phyloP scores from a whole-genome alignment of 2,797 vertebrate species.

The Sarcophilus harrisii region DNA sequence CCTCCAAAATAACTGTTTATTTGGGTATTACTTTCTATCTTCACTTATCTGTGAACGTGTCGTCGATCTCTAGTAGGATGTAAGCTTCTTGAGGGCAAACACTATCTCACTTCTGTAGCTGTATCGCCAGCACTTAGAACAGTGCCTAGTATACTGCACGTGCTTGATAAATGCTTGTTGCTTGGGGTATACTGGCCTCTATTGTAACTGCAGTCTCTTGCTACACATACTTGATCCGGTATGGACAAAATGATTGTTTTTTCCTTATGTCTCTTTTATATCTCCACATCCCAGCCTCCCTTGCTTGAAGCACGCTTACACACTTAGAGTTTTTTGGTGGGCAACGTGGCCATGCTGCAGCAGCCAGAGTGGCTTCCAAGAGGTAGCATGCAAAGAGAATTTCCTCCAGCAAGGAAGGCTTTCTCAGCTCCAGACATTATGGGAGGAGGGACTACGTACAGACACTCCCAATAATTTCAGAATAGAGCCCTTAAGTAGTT shows the following conservation, averaged over 20 bases:
- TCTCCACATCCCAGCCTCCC: neutral
- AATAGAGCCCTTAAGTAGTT: neutral
- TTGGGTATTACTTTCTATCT: neutral
- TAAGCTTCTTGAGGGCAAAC: neutral
- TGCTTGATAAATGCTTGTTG: neutral
- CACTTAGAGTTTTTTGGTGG: neutral
- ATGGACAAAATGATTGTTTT: neutral
- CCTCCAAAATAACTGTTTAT: neutral
- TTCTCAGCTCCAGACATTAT: neutral
- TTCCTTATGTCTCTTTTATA: neutral
- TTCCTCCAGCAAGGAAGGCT: neutral
- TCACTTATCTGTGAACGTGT: neutral
- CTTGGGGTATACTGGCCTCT: neutral
- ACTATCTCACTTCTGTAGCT: neutral
- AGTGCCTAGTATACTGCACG: neutral
- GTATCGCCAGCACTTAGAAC: slow-evolving; percentile 5
- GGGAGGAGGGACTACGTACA: neutral
- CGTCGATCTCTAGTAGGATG: neutral
- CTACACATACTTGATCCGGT: neutral
- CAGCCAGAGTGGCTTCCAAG: neutral
- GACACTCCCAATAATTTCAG: neutral
- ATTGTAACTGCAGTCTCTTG: neutral
- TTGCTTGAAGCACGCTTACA: neutral
- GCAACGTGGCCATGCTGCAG: neutral
- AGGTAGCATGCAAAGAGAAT: neutral